phyloP scores from a whole-genome alignment of 2,797 vertebrate species.

The Ispidina picta region DNA sequence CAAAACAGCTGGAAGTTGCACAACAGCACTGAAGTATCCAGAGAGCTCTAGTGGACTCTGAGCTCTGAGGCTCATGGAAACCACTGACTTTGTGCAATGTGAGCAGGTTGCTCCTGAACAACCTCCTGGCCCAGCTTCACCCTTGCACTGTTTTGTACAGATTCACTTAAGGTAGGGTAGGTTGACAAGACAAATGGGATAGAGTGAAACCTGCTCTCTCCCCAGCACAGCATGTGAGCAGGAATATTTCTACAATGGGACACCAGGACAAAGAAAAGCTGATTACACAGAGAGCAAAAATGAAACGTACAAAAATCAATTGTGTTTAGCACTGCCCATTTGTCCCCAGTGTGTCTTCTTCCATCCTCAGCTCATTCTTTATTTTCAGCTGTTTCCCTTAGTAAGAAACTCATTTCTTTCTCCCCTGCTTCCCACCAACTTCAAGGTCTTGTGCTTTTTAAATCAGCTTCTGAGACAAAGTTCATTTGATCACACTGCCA shows the following conservation, averaged over 20 bases:
- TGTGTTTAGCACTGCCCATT: neutral
- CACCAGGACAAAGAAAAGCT: neutral
- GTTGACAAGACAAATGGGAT: neutral
- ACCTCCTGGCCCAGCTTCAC: neutral
- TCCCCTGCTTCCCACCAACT: neutral
- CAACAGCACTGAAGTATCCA: neutral
- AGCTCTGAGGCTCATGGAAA: neutral
- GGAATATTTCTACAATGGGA: neutral
- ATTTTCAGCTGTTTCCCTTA: neutral
- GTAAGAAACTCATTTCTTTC: neutral
- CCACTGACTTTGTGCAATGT: neutral
- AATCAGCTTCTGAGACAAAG: neutral
- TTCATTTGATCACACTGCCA: neutral
- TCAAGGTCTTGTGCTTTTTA: neutral
- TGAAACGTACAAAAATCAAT: neutral
- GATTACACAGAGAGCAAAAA: neutral
- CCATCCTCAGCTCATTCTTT: neutral
- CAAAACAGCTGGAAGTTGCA: constrained; percentile 7
- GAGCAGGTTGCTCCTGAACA: neutral
- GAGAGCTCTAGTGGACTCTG: neutral
- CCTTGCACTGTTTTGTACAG: neutral
- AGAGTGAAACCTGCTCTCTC: neutral
- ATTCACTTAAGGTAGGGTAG: neutral
- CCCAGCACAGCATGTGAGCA: neutral
- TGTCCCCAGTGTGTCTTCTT: neutral